phyloP scores from a whole-genome alignment of 2,888 invertebrate species.

The Oscheius sp. region DNA sequence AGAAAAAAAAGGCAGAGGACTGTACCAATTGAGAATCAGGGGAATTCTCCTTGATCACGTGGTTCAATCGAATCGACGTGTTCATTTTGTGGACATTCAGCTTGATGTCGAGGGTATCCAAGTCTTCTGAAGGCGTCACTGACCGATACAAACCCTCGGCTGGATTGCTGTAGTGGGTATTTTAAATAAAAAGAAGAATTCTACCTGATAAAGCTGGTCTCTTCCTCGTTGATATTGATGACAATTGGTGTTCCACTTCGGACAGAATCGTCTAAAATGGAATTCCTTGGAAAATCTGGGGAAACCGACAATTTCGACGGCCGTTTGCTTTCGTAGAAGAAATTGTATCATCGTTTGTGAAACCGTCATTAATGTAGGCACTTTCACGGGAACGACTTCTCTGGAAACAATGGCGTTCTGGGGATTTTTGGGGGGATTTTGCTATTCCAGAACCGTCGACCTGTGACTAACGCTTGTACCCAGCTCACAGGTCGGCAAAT shows the following conservation, averaged over 20 bases:
- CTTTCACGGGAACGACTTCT: constrained; percentile 23
- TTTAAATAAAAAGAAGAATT: background rate
- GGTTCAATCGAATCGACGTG: constrained; percentile 96
- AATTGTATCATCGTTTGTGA: constrained; percentile 23
- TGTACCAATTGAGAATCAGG: constrained; percentile 93
- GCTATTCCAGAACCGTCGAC: too few species aligned
- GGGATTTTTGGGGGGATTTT: too few species aligned
- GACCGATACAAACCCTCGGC: constrained; percentile 32
- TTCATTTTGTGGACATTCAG: constrained; percentile 90
- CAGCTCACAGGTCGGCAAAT: too few species aligned
- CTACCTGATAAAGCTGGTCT: constrained; percentile 32
- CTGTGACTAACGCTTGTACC: too few species aligned
- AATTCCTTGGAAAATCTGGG: background rate
- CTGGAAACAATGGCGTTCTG: background rate
- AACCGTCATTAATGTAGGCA: constrained; percentile 17
- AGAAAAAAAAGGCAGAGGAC: background rate
- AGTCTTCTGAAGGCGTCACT: constrained; percentile 26
- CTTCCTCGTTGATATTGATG: constrained; percentile 33
- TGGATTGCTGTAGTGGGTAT: constrained; percentile 7
- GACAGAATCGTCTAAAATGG: constrained; percentile 20
- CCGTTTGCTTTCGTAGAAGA: constrained; percentile 9
- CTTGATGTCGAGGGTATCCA: constrained; percentile 30
- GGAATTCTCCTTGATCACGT: constrained; percentile 95
- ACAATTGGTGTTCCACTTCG: constrained; percentile 22
- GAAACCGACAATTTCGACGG: constrained; percentile 8